Conservation (phyloP, 2,113 vertebrate species). For the Epinephelus lanceolatus region DNA sequence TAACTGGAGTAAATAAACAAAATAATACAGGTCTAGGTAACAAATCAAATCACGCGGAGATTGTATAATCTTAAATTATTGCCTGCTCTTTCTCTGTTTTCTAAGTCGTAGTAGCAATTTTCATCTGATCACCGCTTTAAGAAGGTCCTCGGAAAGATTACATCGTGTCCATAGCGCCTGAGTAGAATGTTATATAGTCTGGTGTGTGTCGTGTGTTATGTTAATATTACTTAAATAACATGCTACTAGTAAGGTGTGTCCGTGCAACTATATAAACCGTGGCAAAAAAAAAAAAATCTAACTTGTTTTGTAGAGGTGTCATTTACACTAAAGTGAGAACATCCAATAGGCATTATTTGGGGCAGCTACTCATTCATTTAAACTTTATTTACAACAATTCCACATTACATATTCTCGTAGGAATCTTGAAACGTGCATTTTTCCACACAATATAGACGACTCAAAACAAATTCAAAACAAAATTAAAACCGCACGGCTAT, state of each 20-base stretch:
- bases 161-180: conserved; percentile 77
- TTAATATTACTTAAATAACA: neutral
- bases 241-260: neutral
- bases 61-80: conserved; percentile 66
- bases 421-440: too few relatives aligned
- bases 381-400: too few relatives aligned
- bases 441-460: too few relatives aligned
- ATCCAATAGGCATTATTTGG: conserved; percentile 43
- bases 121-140: conserved; percentile 85
- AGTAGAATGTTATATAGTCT: conserved; percentile 47
- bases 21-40: conserved; percentile 59
- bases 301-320: neutral
- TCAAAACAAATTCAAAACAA: too few relatives aligned
- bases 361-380: conserved; percentile 24
- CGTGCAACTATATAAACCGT: fast-evolving
- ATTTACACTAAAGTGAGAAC: neutral
- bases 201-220: neutral
- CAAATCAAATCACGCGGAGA: conserved; percentile 53
- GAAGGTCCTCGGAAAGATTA: conserved; percentile 84
- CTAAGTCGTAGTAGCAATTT: conserved; percentile 84
- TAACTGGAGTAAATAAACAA: conserved; percentile 51
- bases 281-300: neutral
- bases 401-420: too few relatives aligned
- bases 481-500: too few relatives aligned
- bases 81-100: conserved; percentile 80